Evolutionary conservation across 2,113 vertebrate genomes (phyloP).

Genomic region (Vulpes vulpes): DNA sequence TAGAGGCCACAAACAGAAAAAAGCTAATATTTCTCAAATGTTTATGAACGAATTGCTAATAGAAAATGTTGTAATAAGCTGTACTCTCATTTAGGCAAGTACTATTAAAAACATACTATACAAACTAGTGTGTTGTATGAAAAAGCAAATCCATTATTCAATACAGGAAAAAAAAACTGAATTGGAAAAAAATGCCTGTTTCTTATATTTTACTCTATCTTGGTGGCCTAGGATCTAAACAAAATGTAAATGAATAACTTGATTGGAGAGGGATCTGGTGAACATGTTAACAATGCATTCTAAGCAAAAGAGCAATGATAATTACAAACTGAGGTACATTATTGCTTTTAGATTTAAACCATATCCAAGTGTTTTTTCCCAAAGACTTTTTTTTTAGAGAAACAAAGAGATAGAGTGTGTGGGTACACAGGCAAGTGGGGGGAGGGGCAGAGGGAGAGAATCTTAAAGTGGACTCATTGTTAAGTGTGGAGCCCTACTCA

Average conservation of each 20-base stretch:
- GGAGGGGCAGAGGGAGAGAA: neutral
- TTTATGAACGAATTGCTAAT: neutral
- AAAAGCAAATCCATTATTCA: constrained; percentile 25
- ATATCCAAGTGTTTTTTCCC: neutral
- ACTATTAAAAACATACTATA: constrained; percentile 1
- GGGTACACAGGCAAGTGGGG: neutral
- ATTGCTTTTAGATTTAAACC: neutral
- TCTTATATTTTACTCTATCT: neutral
- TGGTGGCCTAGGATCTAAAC: neutral
- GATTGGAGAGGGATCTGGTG: neutral
- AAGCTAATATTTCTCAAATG: constrained; percentile 29
- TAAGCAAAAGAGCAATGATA: neutral
- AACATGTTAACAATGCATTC: neutral
- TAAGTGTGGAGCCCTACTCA: neutral
- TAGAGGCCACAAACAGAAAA: neutral
- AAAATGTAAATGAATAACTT: neutral
- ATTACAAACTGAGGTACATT: constrained; percentile 1
- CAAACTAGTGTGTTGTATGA: neutral
- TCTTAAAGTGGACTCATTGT: neutral
- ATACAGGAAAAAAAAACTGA: neutral
- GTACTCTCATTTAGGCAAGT: neutral
- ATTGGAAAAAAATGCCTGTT: neutral
- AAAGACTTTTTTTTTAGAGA: neutral
- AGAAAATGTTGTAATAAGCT: neutral
- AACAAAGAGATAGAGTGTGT: neutral